phyloP scores from a whole-genome alignment of 2,888 invertebrate genomes.

The Prosopocoilus inquinatus region DNA sequence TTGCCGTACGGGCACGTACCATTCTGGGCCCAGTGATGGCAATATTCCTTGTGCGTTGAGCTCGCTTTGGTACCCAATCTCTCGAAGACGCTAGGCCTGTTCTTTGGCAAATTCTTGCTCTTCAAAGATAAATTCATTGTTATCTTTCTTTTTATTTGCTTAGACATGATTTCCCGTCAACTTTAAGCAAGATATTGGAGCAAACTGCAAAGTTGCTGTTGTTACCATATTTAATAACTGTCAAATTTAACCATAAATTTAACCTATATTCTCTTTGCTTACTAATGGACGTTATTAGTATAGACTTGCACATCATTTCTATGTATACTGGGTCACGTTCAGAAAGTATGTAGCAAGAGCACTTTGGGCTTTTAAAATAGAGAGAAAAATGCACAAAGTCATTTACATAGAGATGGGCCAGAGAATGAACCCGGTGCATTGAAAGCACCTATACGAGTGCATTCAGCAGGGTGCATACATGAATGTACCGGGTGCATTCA shows the following conservation, averaged over 20 bases:
- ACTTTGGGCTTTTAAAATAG: too few species aligned
- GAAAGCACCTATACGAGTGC: too few species aligned
- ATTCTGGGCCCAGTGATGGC: slow-evolving; percentile 75
- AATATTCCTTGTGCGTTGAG: slow-evolving; percentile 59
- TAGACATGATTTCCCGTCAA: slow-evolving; percentile 51
- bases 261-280: neutral
- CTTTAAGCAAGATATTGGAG: slow-evolving; percentile 9
- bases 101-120: slow-evolving; percentile 60
- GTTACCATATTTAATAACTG: slow-evolving; percentile 27
- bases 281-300: neutral
- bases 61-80: slow-evolving; percentile 75
- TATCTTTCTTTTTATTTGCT: slow-evolving; percentile 75
- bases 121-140: slow-evolving; percentile 69
- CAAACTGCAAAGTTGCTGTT: slow-evolving; percentile 14
- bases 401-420: too few species aligned
- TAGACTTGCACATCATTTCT: too few species aligned
- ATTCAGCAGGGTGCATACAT: too few species aligned
- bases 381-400: too few species aligned
- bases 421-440: too few species aligned
- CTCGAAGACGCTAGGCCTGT: slow-evolving; percentile 79
- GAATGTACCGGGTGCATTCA: too few species aligned
- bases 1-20: slow-evolving; percentile 77
- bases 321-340: too few species aligned
- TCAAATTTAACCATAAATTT: too few species aligned
- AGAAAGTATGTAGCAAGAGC: too few species aligned